Evolutionary conservation across 1,140 invertebrate genomes (phyloP).

Genomic region (Rhyzopertha dominica): DNA sequence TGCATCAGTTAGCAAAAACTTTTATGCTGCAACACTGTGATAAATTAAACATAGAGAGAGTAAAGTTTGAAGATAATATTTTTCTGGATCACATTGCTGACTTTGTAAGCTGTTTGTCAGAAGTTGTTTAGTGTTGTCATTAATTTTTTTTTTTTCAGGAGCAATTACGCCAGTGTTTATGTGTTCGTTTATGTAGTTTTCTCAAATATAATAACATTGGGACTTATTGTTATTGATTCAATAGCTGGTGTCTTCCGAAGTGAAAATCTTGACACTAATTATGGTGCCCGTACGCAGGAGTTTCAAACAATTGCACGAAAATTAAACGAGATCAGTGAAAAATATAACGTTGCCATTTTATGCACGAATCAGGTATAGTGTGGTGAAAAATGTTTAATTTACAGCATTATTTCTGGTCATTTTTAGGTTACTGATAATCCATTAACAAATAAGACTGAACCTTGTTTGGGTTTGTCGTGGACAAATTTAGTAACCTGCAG

Average conservation of each 20-base stretch:
- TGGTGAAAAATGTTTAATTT: slow-evolving; percentile 8
- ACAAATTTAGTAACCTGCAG: slow-evolving; percentile 62
- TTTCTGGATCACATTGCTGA: slow-evolving; percentile 48
- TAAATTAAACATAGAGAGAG: slow-evolving; percentile 45
- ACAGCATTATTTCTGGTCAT: slow-evolving; percentile 20
- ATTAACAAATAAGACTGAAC: slow-evolving; percentile 39
- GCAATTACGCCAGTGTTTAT: slow-evolving; percentile 54
- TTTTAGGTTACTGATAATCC: slow-evolving; percentile 41
- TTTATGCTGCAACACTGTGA: too few relatives aligned
- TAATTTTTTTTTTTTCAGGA: slow-evolving; percentile 50
- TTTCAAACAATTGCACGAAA: slow-evolving; percentile 53
- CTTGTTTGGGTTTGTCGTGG: slow-evolving; percentile 64
- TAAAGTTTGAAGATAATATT: slow-evolving; percentile 28
- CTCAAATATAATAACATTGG: slow-evolving; percentile 53
- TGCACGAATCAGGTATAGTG: slow-evolving; percentile 68
- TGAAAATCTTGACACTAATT: slow-evolving; percentile 52
- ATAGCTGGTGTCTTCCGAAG: slow-evolving; percentile 66
- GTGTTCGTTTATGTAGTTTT: slow-evolving; percentile 48
- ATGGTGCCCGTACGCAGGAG: slow-evolving; percentile 50
- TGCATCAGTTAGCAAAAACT: slow-evolving; percentile 50
- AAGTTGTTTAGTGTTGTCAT: background rate
- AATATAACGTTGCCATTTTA: slow-evolving; percentile 55
- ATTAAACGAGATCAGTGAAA: slow-evolving; percentile 53
- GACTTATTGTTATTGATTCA: slow-evolving; percentile 68
- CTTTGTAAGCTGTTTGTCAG: slow-evolving; percentile 45